A percentile compares a stretch with the other conserved stretches of the same genome.
These are phyloP conservation scores for Cheilosia soror DNA, from an alignment of 2,888 invertebrate genomes.

Conservation along the genomic window DNA sequence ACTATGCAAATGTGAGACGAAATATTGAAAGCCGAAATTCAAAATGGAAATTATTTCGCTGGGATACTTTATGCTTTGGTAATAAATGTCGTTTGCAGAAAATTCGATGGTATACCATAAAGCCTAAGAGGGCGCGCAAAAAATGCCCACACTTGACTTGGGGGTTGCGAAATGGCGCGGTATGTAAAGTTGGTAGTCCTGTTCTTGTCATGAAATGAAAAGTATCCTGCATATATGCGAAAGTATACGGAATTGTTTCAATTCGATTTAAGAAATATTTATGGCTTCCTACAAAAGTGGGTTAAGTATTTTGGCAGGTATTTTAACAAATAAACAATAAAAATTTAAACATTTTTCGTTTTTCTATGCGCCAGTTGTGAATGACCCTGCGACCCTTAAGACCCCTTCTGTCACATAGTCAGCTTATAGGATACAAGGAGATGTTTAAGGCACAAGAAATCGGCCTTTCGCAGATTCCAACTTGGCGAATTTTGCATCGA, in stretches of 20 bases:
- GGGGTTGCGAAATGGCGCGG: slow-evolving; percentile 55
- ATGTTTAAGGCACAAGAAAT: too few relatives aligned
- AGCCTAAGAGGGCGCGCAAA: slow-evolving; percentile 39
- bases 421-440: too few relatives aligned
- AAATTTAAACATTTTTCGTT: too few relatives aligned
- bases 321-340: neutral
- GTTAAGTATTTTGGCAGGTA: slow-evolving; percentile 8
- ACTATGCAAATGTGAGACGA: slow-evolving; percentile 70
- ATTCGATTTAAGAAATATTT: slow-evolving; percentile 65
- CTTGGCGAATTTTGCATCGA: too few relatives aligned
- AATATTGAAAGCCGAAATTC: slow-evolving; percentile 74
- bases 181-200: slow-evolving; percentile 37
- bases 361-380: too few relatives aligned
- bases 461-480: too few relatives aligned
- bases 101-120: slow-evolving; percentile 64
- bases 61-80: slow-evolving; percentile 61
- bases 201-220: slow-evolving; percentile 38
- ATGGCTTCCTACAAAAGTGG: slow-evolving; percentile 41
- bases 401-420: too few relatives aligned
- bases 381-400: too few relatives aligned
- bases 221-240: slow-evolving; percentile 27
- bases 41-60: slow-evolving; percentile 70
- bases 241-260: slow-evolving; percentile 17
- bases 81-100: slow-evolving; percentile 68
- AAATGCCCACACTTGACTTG: slow-evolving; percentile 60